Evolutionary conservation across 2,888 invertebrate genomes (phyloP), one percentile per base, ranked within the genome.

Genomic region (Criorhina ranunculi): DNA sequence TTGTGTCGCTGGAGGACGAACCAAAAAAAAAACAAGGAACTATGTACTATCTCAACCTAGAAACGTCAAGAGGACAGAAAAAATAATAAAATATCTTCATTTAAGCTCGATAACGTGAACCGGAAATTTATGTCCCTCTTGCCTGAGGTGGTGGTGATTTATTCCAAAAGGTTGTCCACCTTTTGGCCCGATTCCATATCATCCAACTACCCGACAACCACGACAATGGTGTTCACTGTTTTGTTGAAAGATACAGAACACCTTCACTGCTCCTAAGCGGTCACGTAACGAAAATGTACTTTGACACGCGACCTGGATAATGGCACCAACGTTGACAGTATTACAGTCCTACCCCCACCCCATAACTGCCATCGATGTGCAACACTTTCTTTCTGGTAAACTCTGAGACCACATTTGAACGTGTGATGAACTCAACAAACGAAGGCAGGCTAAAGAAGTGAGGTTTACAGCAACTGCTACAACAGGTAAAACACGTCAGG

Each of bases 261-360:
- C 44, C 44, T 51, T 46, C 12, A 29, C 53, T 66, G 59, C 31
- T 49, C 29, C 64, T 59, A 49, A 59, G 57, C 49, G 66, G 57
- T 76, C 75, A 49, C 59, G 70, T n/a, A 75, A 72, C 64, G 77
- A 60, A 77, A 77, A 70, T 77, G 77, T 64, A 82, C 77, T 72
- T 66, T 77, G 81, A 60, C 77, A 82, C 31, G 77, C 66, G 70
- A 82, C 77, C 12, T 4, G 29, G 17, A 59, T 15, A 60, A 31
- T 70, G 15, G 33, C 57, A 46, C 24, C 29, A 9, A 37, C 33
- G 55, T 57, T 42, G 55, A 67, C 67, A 55, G 29, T 55, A 35
- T 55, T 67, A 35, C 8, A 33, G 5, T 17, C 15, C 11, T 31
- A n/a, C 33, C 24, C 17, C 35, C 37, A 24, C 15, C 59, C n/a